Base-by-base conservation (phyloP, 2,113 vertebrate genomes). In the Ellobius talpinus region DNA sequence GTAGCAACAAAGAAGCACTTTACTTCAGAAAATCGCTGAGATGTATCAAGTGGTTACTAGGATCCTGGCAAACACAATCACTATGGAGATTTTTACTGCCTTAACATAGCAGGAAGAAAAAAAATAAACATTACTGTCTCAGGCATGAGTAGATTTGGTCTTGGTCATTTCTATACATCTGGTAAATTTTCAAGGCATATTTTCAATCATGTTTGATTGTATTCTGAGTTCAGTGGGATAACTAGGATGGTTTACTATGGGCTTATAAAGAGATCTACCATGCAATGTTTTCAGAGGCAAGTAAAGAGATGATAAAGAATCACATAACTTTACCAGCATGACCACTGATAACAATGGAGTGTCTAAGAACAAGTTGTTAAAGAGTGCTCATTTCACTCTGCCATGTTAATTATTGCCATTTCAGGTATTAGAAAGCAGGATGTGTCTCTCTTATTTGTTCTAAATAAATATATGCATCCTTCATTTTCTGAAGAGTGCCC, bases 401-500 rank as follows among this genome's bases (percentile, higher is more conserved):
- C 47, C 42, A n/a, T 29, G 26, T 23, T 58, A 66, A 85, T 95
- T 76, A 90, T 16, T 90, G 68, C 3, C 68, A 88, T 78, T 94
- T 87, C 39, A 68, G n/a, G 58, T 89, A 55, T 85, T 42, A 82
- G 24, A 84, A 94, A 24, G 11, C 36, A 85, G 58, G 26, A 7
- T 76, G 74, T 76, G 26, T 88, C 31, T 88, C 8, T 84, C 45
- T 70, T 87, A 70, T 50, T 96, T 50, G 42, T 85, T 65, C 55
- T 92, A 70, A 92, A 95, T 92, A 55, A 42, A 82, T 89, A 72
- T 61, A 68, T 39, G 77, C 55, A 86, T 58, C 12, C 58, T 91
- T 74, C 94, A 92, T 72, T 78, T 90, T 47, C 72, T 91, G 50
- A 16, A 58, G 74, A 77, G n/a, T 36, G 29, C 50, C 84, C 89